Conservation (phyloP, 2,888 invertebrate genomes). For the Aspidapion aeneum region DNA sequence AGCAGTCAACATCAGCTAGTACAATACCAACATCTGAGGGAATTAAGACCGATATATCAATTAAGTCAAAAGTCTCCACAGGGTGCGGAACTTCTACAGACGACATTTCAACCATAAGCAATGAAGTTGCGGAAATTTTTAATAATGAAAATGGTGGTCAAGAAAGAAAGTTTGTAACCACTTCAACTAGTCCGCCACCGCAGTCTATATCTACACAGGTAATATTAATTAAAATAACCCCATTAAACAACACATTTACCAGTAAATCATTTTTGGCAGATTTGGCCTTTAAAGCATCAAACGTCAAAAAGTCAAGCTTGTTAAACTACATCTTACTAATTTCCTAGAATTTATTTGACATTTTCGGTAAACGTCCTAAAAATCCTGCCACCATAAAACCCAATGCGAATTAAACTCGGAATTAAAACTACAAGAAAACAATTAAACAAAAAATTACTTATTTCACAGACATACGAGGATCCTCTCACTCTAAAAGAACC, state of each 20-base stretch:
- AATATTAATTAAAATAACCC: slow-evolving; percentile 11
- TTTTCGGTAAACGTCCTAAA: no score
- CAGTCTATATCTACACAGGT: slow-evolving; percentile 83
- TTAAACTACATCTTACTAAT: no score
- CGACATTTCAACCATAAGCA: slow-evolving; percentile 27
- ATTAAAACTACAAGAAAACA: no score
- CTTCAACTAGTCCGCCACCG: slow-evolving; percentile 80
- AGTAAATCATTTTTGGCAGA: no score
- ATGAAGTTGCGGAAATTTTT: slow-evolving; percentile 25
- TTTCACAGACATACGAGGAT: slow-evolving; percentile 55
- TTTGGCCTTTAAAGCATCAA: no score
- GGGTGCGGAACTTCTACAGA: slow-evolving; percentile 62
- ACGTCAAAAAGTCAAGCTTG: no score
- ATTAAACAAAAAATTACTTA: no score
- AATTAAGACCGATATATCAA: slow-evolving; percentile 15
- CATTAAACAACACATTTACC: no score
- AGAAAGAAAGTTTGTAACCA: slow-evolving; percentile 34
- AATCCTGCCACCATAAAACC: no score
- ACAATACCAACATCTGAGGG: slow-evolving; percentile 12
- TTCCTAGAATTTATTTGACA: no score
- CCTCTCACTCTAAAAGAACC: slow-evolving; percentile 28
- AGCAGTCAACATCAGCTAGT: background rate
- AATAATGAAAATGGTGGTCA: slow-evolving; percentile 10
- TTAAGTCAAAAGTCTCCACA: slow-evolving; percentile 50
- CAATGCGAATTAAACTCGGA: no score